Percentiles rank a stretch among this genome's conserved stretches.
phyloP scores from a whole-genome alignment of 1,140 invertebrate species.

The Brachionus manjavacas region DNA sequence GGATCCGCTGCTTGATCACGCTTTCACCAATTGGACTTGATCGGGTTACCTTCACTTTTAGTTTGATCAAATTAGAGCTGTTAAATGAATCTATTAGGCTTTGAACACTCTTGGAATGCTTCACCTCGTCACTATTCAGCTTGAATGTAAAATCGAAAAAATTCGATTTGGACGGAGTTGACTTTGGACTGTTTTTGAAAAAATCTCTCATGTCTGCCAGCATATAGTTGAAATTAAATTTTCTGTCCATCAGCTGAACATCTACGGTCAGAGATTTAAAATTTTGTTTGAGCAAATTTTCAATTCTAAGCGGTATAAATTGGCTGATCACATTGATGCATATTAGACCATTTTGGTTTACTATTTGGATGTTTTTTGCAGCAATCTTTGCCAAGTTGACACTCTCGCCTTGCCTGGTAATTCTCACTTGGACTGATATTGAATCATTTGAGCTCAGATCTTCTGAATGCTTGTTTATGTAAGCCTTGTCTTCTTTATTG shows the following conservation, averaged over 20 bases:
- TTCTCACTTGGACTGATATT: neutral
- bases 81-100: neutral
- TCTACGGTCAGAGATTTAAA: neutral
- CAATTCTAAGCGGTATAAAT: neutral
- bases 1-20: neutral
- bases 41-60: neutral
- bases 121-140: neutral
- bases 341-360: neutral
- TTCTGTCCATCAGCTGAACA: neutral
- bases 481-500: neutral
- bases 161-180: neutral
- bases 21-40: neutral
- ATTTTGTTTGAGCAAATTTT: neutral
- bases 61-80: neutral
- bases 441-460: neutral
- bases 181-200: neutral
- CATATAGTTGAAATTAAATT: neutral
- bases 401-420: neutral
- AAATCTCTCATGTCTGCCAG: neutral
- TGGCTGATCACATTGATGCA: neutral
- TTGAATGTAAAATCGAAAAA: slow-evolving; percentile 11
- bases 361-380: neutral
- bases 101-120: neutral
- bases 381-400: neutral
- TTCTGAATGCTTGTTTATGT: neutral